These are phyloP conservation scores for Remorina albescens DNA, from an alignment of 2,797 vertebrate genomes.

Conservation along the genomic window DNA sequence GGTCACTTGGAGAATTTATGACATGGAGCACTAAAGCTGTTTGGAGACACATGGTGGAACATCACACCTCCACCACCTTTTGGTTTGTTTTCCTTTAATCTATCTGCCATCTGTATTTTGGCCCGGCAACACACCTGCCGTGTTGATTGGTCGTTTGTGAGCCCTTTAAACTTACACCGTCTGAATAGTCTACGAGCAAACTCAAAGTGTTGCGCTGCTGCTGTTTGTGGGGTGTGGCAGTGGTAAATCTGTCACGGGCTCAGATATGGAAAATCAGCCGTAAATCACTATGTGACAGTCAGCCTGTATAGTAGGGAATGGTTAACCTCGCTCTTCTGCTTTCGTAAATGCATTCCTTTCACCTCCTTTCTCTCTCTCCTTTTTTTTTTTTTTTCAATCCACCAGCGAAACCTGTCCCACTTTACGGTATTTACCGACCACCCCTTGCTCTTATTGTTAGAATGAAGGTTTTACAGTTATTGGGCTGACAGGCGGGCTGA, in stretches of 20 bases:
- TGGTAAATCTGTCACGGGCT: conserved; percentile 64
- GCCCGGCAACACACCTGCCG: conserved; percentile 46
- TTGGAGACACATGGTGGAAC: no score
- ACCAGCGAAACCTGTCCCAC: conserved; percentile 7
- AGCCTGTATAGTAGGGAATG: conserved; percentile 38
- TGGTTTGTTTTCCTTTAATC: no score
- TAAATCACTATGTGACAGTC: conserved; percentile 47
- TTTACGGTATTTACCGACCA: conserved; percentile 44
- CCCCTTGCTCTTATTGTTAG: conserved; percentile 31
- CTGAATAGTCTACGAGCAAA: conserved; percentile 51
- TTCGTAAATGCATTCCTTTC: conserved; percentile 44
- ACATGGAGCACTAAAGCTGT: no score
- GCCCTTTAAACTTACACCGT: conserved; percentile 52
- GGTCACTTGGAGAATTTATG: no score
- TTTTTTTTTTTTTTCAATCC: conserved; percentile 30
- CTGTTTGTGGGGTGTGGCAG: conserved; percentile 57
- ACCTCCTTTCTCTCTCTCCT: background rate
- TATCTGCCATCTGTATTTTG: conserved; percentile 23
- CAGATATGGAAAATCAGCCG: conserved; percentile 37
- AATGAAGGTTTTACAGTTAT: conserved; percentile 34
- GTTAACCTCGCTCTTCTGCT: conserved; percentile 40
- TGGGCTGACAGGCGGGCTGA: conserved; percentile 14
- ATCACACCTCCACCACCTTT: no score
- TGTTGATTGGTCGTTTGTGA: conserved; percentile 36
- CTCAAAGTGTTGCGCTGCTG: conserved; percentile 37